Percentiles rank a stretch among this genome's conserved stretches.
Evolutionary conservation across 2,113 vertebrate species (phyloP).

Genomic region (Anseranas semipalmata): DNA sequence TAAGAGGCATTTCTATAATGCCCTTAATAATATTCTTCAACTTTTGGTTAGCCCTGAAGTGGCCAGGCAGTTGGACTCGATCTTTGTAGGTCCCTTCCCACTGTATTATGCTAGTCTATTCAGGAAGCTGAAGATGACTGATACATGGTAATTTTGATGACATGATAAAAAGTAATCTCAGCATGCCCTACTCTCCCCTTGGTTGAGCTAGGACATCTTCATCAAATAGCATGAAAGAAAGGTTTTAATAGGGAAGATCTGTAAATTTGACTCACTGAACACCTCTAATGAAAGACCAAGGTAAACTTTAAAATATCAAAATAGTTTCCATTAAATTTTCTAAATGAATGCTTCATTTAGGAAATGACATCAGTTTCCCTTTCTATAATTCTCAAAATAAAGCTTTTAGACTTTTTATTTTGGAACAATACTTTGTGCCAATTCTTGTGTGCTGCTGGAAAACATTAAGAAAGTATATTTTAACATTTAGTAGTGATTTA

Average conservation of each 20-base stretch:
- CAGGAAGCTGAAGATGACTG: neutral
- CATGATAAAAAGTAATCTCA: neutral
- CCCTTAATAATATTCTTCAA: neutral
- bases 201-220: neutral
- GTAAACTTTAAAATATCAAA: neutral
- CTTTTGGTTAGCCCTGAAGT: neutral
- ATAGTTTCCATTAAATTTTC: neutral
- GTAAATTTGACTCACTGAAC: neutral
- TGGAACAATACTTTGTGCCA: neutral
- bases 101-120: neutral
- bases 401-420: neutral
- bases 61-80: neutral
- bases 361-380: neutral
- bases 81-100: neutral
- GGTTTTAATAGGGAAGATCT: neutral
- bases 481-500: neutral
- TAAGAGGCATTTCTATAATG: neutral
- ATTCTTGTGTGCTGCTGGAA: neutral
- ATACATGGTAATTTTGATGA: neutral
- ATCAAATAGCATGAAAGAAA: neutral
- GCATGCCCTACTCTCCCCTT: neutral
- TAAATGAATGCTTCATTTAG: neutral
- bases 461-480: neutral
- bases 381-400: neutral
- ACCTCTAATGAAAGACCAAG: neutral